phyloP scores from a whole-genome alignment of 2,888 invertebrate species.

The Diogma glabrata region DNA sequence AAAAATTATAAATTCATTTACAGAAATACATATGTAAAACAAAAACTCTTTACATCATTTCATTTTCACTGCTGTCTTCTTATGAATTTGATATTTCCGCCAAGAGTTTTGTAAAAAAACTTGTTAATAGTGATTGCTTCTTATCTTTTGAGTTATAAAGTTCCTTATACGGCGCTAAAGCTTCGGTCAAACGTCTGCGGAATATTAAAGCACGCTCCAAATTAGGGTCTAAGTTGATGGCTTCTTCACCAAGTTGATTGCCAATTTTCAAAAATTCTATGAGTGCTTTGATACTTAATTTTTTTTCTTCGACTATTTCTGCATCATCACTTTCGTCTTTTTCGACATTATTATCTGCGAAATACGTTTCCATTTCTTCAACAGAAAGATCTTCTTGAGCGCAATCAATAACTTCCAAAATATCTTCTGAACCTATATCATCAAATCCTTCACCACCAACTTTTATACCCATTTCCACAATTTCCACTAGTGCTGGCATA shows the following conservation, averaged over 20 bases:
- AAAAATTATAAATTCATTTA: no score
- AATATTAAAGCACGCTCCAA: slow-evolving; percentile 9
- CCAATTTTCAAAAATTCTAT: slow-evolving; percentile 9
- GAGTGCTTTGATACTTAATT: slow-evolving; percentile 4
- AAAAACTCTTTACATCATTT: slow-evolving; percentile 3
- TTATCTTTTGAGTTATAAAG: not conserved
- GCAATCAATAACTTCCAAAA: slow-evolving; percentile 16
- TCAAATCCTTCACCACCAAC: slow-evolving; percentile 21
- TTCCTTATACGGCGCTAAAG: slow-evolving; percentile 4
- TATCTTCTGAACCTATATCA: slow-evolving; percentile 18
- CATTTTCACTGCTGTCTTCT: not conserved
- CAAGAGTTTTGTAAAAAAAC: slow-evolving; percentile 5
- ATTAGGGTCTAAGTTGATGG: slow-evolving; percentile 7
- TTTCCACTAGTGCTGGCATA: slow-evolving; percentile 16
- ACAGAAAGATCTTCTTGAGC: slow-evolving; percentile 13
- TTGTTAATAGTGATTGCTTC: slow-evolving; percentile 5
- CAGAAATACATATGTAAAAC: slow-evolving; percentile 5
- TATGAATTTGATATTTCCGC: not conserved
- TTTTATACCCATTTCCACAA: slow-evolving; percentile 17
- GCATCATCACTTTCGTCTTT: not conserved
- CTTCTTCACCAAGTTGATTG: slow-evolving; percentile 10
- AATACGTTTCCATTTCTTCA: no score
- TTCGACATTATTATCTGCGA: slow-evolving; percentile 5
- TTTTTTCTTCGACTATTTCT: slow-evolving; percentile 7
- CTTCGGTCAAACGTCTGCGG: slow-evolving; percentile 7